Conservation (phyloP, 1,140 invertebrate genomes). For the Amphibalanus amphitrite region DNA sequence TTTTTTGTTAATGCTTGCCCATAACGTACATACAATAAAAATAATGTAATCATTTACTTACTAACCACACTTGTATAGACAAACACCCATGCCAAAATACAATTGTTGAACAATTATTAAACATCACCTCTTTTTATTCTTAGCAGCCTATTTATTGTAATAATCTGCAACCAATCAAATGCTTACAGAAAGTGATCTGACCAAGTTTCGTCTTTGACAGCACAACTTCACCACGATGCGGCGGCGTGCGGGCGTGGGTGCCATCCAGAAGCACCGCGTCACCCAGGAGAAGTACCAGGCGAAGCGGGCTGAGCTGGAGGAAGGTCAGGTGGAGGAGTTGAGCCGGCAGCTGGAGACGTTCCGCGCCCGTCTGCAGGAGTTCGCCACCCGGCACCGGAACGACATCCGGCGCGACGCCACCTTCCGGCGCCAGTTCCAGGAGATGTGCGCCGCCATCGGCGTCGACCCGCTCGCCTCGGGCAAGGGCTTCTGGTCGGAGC, state of each 20-base stretch:
- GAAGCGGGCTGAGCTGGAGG: constrained; percentile 84
- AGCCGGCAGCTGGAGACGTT: constrained; percentile 72
- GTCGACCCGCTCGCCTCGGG: constrained; percentile 94
- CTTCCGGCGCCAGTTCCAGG: constrained; percentile 90
- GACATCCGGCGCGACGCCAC: constrained; percentile 87
- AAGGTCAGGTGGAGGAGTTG: constrained; percentile 67
- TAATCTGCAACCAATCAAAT: too few relatives aligned
- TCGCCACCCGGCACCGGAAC: constrained; percentile 83
- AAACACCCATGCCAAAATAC: too few relatives aligned
- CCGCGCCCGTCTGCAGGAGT: constrained; percentile 82
- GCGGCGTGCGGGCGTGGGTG: constrained; percentile 71
- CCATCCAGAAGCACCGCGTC: constrained; percentile 82
- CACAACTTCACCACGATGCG: constrained; percentile 50
- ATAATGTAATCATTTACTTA: too few relatives aligned
- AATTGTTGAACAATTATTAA: too few relatives aligned
- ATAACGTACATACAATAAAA: too few relatives aligned
- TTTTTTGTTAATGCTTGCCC: too few relatives aligned
- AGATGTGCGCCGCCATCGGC: constrained; percentile 98
- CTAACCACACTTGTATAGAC: too few relatives aligned
- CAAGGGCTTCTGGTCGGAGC: constrained; percentile 86
- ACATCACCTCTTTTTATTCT: too few relatives aligned
- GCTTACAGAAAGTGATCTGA: too few relatives aligned
- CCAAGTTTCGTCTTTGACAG: too few relatives aligned
- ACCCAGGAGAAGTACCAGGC: constrained; percentile 84
- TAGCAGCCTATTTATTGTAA: too few relatives aligned